Base-by-base conservation (phyloP, 1,140 invertebrate species). In the Lordiphosa mommai region DNA sequence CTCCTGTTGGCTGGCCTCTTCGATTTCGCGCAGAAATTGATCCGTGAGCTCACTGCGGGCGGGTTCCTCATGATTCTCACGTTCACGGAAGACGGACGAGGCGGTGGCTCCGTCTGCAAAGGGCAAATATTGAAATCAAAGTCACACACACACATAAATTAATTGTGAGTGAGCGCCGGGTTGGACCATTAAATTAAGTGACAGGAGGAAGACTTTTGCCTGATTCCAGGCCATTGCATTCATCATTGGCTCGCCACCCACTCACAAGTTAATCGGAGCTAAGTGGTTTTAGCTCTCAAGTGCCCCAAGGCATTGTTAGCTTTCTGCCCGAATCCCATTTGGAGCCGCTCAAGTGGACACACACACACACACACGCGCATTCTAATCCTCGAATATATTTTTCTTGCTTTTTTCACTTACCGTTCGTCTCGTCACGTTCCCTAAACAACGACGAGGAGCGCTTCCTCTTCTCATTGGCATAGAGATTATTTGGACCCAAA, bases 41-140 rank as follows among this genome's bases (percentile, higher is more conserved):
- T 92, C 91, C 10, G 91, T 90, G 27, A 93, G 77, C 73, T 93
- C 92, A 29, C 90, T 86, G 74, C 92, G 91, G 0, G 51, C 20
- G 29, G 61, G 48, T 20, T 65, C 55, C n/a, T 32, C 65, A 6
- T 69, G 72, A 14, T 43, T 49, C 12, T 88, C 86, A 38, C 86
- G 86, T 27, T 88, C 86, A 32, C 86, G 77, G 56, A 88, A 88
- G 9, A 77, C 71, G 1, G 86, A 86, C 0, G 69, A 23, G 0
- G 61, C 27, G 16, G 52, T 37, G 32, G 33, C 57, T 69, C 64
- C 0, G n/a, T 57, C 60, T 64, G 37, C 12, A 57, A 33, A 16
- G 13, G n/a, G 3, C 20, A 38, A 13, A 34, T 9, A 5, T 23
- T 2, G 0, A 10, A 2, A 12, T n/a, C 13, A 17, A 43, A 43